Evolutionary conservation across 2,797 vertebrate species (phyloP).

Genomic region (Chelon labrosus): DNA sequence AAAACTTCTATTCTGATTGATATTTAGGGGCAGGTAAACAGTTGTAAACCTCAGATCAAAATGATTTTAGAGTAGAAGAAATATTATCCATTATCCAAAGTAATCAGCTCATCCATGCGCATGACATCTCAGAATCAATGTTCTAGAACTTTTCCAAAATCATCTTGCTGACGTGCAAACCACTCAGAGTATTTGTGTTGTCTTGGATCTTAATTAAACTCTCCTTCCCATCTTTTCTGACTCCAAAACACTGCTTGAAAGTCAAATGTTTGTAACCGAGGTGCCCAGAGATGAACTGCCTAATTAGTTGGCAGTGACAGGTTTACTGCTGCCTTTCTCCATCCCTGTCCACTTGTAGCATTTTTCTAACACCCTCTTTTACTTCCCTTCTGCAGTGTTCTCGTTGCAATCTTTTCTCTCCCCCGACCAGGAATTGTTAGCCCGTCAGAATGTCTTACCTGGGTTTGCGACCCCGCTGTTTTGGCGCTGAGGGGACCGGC

Average conservation of each 20-base stretch:
- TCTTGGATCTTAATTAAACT: constrained; percentile 1
- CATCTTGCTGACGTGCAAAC: background rate
- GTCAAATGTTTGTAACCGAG: constrained; percentile 19
- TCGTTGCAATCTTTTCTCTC: background rate
- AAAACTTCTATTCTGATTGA: too few species aligned
- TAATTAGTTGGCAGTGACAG: constrained; percentile 26
- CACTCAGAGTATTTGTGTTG: background rate
- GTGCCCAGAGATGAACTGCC: background rate
- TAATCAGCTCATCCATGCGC: too few species aligned
- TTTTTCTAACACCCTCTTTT: background rate
- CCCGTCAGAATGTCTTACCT: constrained; percentile 73
- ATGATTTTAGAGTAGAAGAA: too few species aligned
- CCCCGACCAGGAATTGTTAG: background rate
- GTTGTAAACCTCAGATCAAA: too few species aligned
- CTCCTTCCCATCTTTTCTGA: background rate
- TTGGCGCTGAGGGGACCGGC: constrained; percentile 66
- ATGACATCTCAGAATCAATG: background rate
- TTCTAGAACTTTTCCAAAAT: background rate
- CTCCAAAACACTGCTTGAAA: background rate
- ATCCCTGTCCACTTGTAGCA: constrained; percentile 22
- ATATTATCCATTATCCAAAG: too few species aligned
- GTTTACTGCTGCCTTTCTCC: constrained; percentile 30
- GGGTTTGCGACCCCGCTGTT: constrained; percentile 86
- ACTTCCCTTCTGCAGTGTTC: background rate
- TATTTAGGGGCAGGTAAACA: too few species aligned